These are phyloP conservation scores for Drosophila equinoxialis DNA, from an alignment of 1,140 invertebrate genomes.

Conservation along the genomic window DNA sequence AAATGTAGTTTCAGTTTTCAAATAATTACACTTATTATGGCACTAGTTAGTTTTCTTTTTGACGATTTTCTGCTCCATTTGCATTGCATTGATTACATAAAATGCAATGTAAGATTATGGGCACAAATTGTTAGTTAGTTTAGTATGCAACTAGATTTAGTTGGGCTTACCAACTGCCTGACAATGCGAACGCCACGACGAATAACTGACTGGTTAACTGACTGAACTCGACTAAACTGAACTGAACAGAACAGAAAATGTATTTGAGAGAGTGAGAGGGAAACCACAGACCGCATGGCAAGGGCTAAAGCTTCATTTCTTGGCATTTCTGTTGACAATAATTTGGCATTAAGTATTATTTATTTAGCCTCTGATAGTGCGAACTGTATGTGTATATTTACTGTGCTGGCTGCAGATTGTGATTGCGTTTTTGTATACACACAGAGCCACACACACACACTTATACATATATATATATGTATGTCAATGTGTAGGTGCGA, in stretches of 20 bases:
- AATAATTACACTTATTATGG: too few species aligned
- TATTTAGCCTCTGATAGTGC: constrained; percentile 70
- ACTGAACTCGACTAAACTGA: constrained; percentile 15
- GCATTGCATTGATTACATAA: not conserved
- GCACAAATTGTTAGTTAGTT: constrained; percentile 7
- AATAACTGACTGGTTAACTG: constrained; percentile 43
- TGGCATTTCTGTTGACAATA: constrained; percentile 66
- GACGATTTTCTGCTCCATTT: not conserved
- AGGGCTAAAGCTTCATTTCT: constrained; percentile 56
- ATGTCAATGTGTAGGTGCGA: constrained; percentile 37
- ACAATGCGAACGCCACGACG: constrained; percentile 9
- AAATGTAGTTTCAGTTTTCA: too few species aligned
- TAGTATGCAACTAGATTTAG: not conserved
- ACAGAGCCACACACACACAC: not conserved
- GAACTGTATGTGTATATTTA: constrained; percentile 24
- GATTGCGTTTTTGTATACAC: constrained; percentile 26
- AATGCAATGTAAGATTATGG: not conserved
- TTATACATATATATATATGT: constrained; percentile 1
- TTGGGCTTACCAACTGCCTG: not conserved
- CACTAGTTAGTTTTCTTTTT: too few species aligned
- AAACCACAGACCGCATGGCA: constrained; percentile 32
- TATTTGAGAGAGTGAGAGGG: not conserved
- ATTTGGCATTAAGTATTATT: constrained; percentile 76
- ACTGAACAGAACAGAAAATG: too few species aligned
- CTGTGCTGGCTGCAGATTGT: constrained; percentile 43